Evolutionary conservation across 2,797 vertebrate species (phyloP).

Genomic region (Setipinna tenuifilis): DNA sequence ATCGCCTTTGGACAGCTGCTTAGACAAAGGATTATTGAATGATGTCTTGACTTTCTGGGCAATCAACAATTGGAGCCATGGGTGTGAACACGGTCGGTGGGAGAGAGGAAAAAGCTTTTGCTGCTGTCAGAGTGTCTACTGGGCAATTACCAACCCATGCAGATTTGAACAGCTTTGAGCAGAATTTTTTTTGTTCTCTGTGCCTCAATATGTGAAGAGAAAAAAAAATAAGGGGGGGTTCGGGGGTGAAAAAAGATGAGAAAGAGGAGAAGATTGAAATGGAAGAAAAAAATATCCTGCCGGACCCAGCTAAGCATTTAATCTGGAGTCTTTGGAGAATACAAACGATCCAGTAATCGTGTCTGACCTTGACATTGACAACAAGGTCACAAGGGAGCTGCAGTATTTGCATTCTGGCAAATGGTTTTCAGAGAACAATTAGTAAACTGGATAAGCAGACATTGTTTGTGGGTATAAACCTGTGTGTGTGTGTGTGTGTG

Average conservation of each 20-base stretch:
- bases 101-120: constrained; percentile 24
- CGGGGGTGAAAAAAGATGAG: constrained; percentile 27
- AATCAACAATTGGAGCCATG: constrained; percentile 54
- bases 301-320: constrained; percentile 74
- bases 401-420: constrained; percentile 64
- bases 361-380: constrained; percentile 74
- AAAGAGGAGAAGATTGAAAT: constrained; percentile 23
- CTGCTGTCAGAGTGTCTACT: constrained; percentile 8
- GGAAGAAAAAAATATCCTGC: constrained; percentile 49
- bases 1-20: constrained; percentile 59
- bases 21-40: constrained; percentile 70
- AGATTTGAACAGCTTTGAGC: background rate
- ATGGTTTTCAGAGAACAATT: constrained; percentile 70
- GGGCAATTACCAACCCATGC: constrained; percentile 20
- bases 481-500: constrained; percentile 1
- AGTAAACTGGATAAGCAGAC: constrained; percentile 64
- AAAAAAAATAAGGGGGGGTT: constrained; percentile 31
- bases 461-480: constrained; percentile 42
- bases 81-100: constrained; percentile 46
- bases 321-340: constrained; percentile 73
- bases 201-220: constrained; percentile 15
- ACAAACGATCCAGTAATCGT: constrained; percentile 74
- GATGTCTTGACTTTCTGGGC: constrained; percentile 68
- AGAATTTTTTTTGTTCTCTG: background rate
- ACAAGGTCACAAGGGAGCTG: constrained; percentile 54